Evolutionary conservation across 2,113 vertebrate species (phyloP).

Genomic region (Sander lucioperca): DNA sequence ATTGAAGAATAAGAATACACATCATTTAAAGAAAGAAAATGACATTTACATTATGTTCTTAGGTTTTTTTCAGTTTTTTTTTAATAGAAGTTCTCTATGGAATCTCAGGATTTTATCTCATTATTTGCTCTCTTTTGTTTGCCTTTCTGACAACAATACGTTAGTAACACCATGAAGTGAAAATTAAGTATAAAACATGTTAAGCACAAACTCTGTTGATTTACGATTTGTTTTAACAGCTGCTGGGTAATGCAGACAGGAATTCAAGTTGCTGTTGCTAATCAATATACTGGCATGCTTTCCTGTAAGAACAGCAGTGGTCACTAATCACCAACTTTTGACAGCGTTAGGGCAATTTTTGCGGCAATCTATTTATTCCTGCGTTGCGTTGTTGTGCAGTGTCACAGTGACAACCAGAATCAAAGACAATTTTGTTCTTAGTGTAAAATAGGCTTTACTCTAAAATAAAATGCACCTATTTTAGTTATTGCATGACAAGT

Average conservation of each 20-base stretch:
- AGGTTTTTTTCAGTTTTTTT: too few species aligned
- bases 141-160: neutral
- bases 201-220: slow-evolving; percentile 35
- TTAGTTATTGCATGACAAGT: neutral
- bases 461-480: neutral
- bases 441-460: neutral
- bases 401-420: neutral
- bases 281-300: slow-evolving; percentile 68
- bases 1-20: slow-evolving; percentile 16
- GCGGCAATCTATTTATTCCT: slow-evolving; percentile 21
- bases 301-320: slow-evolving; percentile 28
- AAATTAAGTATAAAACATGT: neutral
- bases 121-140: neutral
- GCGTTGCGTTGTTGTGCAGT: neutral
- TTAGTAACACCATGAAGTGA: neutral
- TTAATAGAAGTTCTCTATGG: neutral
- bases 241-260: slow-evolving; percentile 24
- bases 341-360: slow-evolving; percentile 32
- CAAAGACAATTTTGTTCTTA: neutral
- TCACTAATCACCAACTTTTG: slow-evolving; percentile 18
- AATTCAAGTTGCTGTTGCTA: slow-evolving; percentile 55
- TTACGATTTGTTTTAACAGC: slow-evolving; percentile 70
- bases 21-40: neutral
- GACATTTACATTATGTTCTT: neutral
- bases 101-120: neutral